phyloP scores from a whole-genome alignment of 2,797 vertebrate species.

The Cyclura pinguis region DNA sequence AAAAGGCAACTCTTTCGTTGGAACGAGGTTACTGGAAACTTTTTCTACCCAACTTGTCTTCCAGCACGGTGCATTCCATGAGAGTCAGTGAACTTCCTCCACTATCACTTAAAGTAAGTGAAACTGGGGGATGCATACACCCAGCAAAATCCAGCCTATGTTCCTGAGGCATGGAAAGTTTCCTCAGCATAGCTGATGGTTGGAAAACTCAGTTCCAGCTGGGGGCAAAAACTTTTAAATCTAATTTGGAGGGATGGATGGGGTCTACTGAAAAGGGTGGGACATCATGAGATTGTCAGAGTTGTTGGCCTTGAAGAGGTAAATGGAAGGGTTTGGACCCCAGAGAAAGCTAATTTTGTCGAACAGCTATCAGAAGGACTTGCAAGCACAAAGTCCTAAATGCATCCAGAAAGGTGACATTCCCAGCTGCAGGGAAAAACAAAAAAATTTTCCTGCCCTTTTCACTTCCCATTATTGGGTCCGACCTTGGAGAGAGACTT shows the following conservation, averaged over 20 bases:
- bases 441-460: not conserved
- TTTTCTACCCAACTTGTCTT: not conserved
- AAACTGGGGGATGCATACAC: not conserved
- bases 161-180: not conserved
- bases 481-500: not conserved
- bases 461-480: not conserved
- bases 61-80: too few relatives aligned
- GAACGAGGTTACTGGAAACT: too few relatives aligned
- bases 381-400: not conserved
- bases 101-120: not conserved
- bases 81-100: not conserved
- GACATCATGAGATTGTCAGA: not conserved
- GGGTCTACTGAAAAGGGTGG: not conserved
- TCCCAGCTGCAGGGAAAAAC: too few relatives aligned
- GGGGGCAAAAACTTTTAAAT: not conserved
- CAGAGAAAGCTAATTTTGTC: not conserved
- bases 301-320: not conserved
- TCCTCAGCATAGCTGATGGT: not conserved
- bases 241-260: not conserved
- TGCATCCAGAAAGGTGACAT: slow-evolving; percentile 11
- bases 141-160: too few relatives aligned
- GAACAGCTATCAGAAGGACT: not conserved
- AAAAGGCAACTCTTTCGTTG: too few relatives aligned
- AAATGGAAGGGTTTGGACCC: too few relatives aligned
- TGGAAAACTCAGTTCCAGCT: not conserved